Percentiles rank a stretch among this genome's conserved stretches.
Conservation (phyloP, 1,140 invertebrate genomes). For the Theocolax elegans region DNA sequence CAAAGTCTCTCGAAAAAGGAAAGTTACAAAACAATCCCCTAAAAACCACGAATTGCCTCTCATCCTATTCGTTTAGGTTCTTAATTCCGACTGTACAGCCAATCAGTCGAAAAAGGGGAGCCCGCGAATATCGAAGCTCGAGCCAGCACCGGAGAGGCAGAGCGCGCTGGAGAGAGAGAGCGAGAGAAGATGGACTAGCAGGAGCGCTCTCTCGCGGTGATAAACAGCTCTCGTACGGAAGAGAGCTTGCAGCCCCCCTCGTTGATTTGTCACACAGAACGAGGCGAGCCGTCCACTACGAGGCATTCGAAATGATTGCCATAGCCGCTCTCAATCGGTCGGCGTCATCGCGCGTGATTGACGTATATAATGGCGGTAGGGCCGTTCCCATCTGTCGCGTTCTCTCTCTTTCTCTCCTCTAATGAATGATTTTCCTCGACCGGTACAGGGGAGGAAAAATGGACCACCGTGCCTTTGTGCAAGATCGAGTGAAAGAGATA, state of each 20-base stretch:
- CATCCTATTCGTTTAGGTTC: too few species aligned
- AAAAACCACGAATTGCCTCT: too few species aligned
- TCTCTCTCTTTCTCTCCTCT: neutral
- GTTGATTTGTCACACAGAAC: constrained; percentile 18
- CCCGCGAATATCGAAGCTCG: neutral
- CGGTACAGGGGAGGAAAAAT: too few species aligned
- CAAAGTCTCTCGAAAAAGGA: too few species aligned
- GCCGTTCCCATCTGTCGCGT: constrained; percentile 24
- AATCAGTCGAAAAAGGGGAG: constrained; percentile 13
- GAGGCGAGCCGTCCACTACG: neutral
- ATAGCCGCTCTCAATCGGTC: constrained; percentile 4
- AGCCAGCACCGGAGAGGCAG: neutral
- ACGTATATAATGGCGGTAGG: constrained; percentile 25
- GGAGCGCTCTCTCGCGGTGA: neutral
- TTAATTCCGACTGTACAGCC: too few species aligned
- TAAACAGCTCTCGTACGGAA: constrained; percentile 18
- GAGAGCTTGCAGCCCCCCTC: neutral
- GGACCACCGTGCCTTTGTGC: too few species aligned
- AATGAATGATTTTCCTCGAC: constrained; percentile 8
- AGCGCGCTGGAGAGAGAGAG: neutral
- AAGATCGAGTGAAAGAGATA: constrained; percentile 10
- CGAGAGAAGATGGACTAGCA: too few species aligned
- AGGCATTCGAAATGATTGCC: constrained; percentile 15
- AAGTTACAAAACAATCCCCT: too few species aligned
- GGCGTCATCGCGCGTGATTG: constrained; percentile 18